Evolutionary conservation across 2,797 vertebrate species (phyloP), one percentile per base, ranked within the genome.

Genomic region (Furcifer pardalis): DNA sequence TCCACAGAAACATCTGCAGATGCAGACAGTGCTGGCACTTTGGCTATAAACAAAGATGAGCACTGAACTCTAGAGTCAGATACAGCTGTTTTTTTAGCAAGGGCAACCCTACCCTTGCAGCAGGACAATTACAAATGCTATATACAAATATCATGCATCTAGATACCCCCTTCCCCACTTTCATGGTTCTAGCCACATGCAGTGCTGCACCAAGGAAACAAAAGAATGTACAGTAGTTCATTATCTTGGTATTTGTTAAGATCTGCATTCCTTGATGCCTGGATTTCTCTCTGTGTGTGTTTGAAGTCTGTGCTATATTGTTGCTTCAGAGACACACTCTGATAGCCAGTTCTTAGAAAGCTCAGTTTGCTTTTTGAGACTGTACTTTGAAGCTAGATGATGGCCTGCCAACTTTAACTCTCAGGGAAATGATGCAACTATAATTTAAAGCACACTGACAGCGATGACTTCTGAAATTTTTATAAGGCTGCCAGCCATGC

Each of bases 401-500:
- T 88, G 86, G 85, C 84, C 63, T 65, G 84, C 46, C 88, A 59
- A 68, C 25, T 10, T 76, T 60, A 79, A 71, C 73, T 84, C 87
- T 89, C 77, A 82, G 87, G 79, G 71, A 89, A 93, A 91, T 0
- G 0, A 82, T 23, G 40, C 25, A 4, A 4, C 63, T 91, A 89
- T 81, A 89, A 80, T 66, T 85, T 89, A 81, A 84, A 87, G 72
- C 56, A 83, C 72, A 75, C 17, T 37, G 49, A 87, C 81, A 91
- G 90, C 81, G 79, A 91, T 84, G 83, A 74, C 69, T 87, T 81
- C 56, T 87, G 68, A 73, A 91, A 86, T 25, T 89, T 91, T 91
- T 87, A 90, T 89, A 81, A 91, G 56, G 1, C 23, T 89, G 63
- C 52, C 77, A 91, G 85, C 60, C 56, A 79, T 0, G 5, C 71